Evolutionary conservation across 1,140 invertebrate genomes (phyloP).

Genomic region (Vanessa tameamea): DNA sequence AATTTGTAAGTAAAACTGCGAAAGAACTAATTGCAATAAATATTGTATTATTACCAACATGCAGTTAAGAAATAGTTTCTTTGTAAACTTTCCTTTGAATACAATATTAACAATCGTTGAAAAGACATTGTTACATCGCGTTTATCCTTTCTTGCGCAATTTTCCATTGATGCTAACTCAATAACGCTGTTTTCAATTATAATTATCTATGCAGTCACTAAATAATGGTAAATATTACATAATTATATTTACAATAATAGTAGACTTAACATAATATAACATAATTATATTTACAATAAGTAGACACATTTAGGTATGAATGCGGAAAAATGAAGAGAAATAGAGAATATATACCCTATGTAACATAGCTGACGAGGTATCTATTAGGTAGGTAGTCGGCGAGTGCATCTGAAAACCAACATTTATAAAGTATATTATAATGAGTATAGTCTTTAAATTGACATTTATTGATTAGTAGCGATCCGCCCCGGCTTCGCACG

Average conservation of each 20-base stretch:
- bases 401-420: no score
- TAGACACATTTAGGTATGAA: not conserved
- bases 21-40: constrained; percentile 1
- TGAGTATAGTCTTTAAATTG: no score
- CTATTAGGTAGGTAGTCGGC: no score
- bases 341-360: no score
- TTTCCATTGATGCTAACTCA: constrained; percentile 2
- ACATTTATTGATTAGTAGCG: no score
- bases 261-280: no score
- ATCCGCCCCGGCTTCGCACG: no score
- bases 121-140: not conserved
- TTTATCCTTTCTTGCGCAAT: constrained; percentile 15
- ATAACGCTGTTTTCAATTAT: not conserved
- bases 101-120: constrained; percentile 8
- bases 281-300: not conserved
- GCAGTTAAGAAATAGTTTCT: constrained; percentile 6
- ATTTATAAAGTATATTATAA: no score
- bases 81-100: constrained; percentile 8
- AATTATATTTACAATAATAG: not conserved
- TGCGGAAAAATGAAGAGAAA: not conserved
- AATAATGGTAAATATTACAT: not conserved
- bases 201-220: not conserved
- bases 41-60: not conserved
- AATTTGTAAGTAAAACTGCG: not conserved
- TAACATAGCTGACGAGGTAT: no score